Base-by-base conservation (phyloP, 2,113 vertebrate species). In the Poicephalus meyeri region DNA sequence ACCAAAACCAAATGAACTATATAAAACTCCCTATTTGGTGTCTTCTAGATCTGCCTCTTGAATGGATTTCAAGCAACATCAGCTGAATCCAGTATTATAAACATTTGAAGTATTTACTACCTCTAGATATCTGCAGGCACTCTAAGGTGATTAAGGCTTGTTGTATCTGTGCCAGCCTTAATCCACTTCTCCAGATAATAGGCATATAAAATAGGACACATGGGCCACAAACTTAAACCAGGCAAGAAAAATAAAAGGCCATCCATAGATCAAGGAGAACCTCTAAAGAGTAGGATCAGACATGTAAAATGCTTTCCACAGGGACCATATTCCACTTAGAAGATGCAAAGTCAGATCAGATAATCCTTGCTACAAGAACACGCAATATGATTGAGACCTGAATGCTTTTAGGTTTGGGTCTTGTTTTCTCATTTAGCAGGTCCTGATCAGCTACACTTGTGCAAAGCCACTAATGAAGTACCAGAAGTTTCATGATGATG, bases 111-210 rank as follows among this genome's bases (percentile, higher is more conserved):
- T 80, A 70, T 50, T 88, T 61, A 69, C 46, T 83, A 77, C 63
- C 74, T 80, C 90, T 80, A 44, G 80, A 95, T 86, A 94, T 70
- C 79, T 94, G 35, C 72, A 73, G 68, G 60, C 28, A 56, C 61
- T 84, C 66, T 94, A 89, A 95, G 95, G 73, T 0, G 7, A 85
- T 94, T 76, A 91, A 46, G 46, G n/a, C 89, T 92, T 13, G 3
- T 44, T 53, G 29, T 79, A 81, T 86, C 56, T 81, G 44, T 92
- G 96, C 69, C 83, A 95, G 90, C 31, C 69, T 91, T 93, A 95
- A 90, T 84, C 86, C 72, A 88, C 47, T 83, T 90, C 72, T 58
- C 2, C 7, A 84, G 91, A 87, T 58, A 95, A 95, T 7, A 87
- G 71, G 63, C 70, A 72, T 79, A 88, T 73, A 82, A 95, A 95